A percentile compares a stretch with the other conserved stretches of the same genome.
Evolutionary conservation across 1,140 invertebrate genomes (phyloP).

Genomic region (Acromyrmex charruanus): DNA sequence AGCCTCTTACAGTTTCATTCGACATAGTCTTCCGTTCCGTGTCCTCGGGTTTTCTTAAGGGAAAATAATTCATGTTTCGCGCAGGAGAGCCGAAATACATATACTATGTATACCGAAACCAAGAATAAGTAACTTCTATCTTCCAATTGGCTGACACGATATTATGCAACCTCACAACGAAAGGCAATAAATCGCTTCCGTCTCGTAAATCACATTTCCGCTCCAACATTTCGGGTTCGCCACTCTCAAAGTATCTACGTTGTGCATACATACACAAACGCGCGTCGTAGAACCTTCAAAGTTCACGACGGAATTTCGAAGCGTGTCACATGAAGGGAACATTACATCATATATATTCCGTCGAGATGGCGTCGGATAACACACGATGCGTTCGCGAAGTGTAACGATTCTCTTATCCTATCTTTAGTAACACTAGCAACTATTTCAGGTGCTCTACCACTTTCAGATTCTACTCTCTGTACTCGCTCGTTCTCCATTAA

Average conservation of each 20-base stretch:
- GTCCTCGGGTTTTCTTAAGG: background rate
- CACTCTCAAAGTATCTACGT: conserved; percentile 38
- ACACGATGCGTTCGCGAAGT: background rate
- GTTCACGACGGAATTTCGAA: conserved; percentile 49
- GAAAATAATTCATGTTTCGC: background rate
- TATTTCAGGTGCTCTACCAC: conserved; percentile 5
- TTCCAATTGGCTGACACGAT: conserved; percentile 48
- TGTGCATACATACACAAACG: background rate
- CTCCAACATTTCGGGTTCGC: conserved; percentile 38
- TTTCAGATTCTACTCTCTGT: background rate
- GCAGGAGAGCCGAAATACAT: background rate
- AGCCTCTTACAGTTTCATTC: conserved; percentile 14
- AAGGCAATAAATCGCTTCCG: conserved; percentile 59
- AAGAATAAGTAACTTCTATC: conserved; percentile 34
- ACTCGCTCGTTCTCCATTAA: background rate
- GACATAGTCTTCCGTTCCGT: background rate
- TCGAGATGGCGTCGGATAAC: conserved; percentile 33
- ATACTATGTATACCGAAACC: background rate
- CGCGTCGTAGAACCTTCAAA: conserved; percentile 8
- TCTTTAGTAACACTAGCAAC: conserved; percentile 43
- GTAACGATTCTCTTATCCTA: conserved; percentile 41
- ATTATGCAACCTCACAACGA: conserved; percentile 47
- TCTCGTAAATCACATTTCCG: conserved; percentile 58
- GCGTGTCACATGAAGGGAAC: conserved; percentile 39
- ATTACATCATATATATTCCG: conserved; percentile 41